Evolutionary conservation across 1,140 invertebrate species (phyloP).

Genomic region (Caenorhabditis inopinata): DNA sequence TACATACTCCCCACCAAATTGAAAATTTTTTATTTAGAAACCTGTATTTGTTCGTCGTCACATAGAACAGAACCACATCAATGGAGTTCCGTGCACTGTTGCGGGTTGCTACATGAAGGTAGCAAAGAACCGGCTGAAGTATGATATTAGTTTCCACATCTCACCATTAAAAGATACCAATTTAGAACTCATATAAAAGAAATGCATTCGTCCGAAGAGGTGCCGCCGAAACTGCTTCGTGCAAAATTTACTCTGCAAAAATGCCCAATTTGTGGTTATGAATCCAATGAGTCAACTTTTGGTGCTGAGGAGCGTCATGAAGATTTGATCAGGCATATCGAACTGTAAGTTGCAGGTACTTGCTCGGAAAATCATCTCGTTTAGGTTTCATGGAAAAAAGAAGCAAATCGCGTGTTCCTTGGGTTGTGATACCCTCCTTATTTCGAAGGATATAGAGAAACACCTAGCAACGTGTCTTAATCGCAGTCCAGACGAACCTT

Average conservation of each 20-base stretch:
- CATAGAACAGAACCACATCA: background rate
- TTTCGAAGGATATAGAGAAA: too few relatives aligned
- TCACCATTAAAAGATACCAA: background rate
- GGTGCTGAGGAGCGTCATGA: background rate
- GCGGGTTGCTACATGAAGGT: slow-evolving; percentile 9
- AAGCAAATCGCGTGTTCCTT: background rate
- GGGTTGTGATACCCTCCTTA: background rate
- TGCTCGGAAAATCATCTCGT: background rate
- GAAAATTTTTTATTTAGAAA: background rate
- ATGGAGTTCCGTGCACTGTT: slow-evolving; percentile 32
- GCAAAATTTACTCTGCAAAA: background rate
- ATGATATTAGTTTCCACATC: background rate
- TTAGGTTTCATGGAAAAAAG: background rate
- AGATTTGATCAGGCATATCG: background rate
- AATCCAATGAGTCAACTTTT: background rate
- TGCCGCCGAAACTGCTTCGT: background rate
- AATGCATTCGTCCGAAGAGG: background rate
- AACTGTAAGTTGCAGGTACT: background rate
- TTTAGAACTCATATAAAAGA: background rate
- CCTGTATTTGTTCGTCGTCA: background rate
- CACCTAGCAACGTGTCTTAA: background rate
- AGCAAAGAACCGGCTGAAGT: slow-evolving; percentile 29
- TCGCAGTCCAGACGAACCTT: background rate
- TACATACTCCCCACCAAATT: background rate
- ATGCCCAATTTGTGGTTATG: background rate